phyloP scores from a whole-genome alignment of 2,113 vertebrate species.

The Anoura caudifer region DNA sequence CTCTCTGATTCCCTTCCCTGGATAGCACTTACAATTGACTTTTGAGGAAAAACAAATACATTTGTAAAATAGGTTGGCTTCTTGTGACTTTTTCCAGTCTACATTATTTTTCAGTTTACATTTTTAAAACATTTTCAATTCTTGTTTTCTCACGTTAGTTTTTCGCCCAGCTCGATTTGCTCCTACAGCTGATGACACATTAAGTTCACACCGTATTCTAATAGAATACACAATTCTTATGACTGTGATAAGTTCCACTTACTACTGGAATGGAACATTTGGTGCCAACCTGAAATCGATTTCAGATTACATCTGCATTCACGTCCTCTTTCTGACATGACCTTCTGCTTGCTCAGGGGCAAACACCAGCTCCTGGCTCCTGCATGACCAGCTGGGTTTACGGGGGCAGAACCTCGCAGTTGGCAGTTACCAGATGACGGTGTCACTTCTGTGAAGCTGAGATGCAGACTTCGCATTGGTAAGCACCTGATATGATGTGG shows the following conservation, averaged over 20 bases:
- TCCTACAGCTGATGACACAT: background rate
- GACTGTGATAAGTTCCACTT: background rate
- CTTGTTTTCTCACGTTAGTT: background rate
- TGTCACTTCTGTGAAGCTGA: background rate
- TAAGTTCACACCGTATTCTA: background rate
- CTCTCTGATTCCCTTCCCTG: background rate
- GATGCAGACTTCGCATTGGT: background rate
- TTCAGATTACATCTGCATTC: background rate
- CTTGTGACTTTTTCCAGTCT: background rate
- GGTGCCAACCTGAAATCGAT: background rate
- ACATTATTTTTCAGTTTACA: background rate
- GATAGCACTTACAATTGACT: slow-evolving; percentile 27
- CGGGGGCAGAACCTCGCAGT: background rate
- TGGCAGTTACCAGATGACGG: background rate
- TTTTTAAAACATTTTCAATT: background rate
- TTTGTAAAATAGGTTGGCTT: background rate
- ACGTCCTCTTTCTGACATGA: background rate
- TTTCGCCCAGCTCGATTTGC: background rate
- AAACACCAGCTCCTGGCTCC: background rate
- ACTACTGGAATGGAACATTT: background rate
- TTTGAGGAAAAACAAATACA: slow-evolving; percentile 63
- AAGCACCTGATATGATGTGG: background rate
- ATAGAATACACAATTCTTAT: background rate
- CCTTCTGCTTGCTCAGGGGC: background rate
- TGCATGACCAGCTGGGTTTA: background rate